Evolutionary conservation across 2,888 invertebrate genomes (phyloP).

Genomic region (Hirtodrosophila alboralis): DNA sequence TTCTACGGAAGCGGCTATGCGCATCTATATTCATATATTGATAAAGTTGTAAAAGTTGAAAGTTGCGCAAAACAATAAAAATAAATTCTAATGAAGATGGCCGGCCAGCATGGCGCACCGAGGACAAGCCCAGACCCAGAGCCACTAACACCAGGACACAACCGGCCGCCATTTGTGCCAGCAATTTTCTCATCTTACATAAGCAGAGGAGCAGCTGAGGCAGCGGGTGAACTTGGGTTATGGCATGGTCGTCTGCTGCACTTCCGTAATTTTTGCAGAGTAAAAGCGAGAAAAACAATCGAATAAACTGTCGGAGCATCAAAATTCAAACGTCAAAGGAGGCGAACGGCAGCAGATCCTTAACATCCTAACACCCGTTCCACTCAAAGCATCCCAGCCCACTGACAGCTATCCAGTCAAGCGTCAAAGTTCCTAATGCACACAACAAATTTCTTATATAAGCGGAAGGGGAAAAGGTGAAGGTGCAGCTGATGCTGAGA

Average conservation of each 20-base stretch:
- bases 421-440: conserved; percentile 83
- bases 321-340: conserved; percentile 81
- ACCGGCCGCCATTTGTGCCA: conserved; percentile 72
- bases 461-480: conserved; percentile 4
- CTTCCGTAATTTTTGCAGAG: conserved; percentile 75
- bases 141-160: conserved; percentile 27
- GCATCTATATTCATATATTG: conserved; percentile 79
- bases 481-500: conserved; percentile 1
- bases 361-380: conserved; percentile 18
- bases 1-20: conserved; percentile 39
- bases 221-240: not conserved
- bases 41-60: conserved; percentile 80
- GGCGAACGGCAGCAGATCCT: conserved; percentile 33
- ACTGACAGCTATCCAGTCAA: conserved; percentile 81
- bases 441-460: conserved; percentile 81
- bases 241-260: conserved; percentile 56
- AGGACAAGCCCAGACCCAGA: conserved; percentile 7
- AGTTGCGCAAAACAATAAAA: conserved; percentile 80
- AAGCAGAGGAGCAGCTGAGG: conserved; percentile 46
- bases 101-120: conserved; percentile 75
- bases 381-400: conserved; percentile 37
- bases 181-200: conserved; percentile 77
- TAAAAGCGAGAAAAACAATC: conserved; percentile 80
- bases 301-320: conserved; percentile 80
- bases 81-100: conserved; percentile 77